Conservation (phyloP, 2,888 invertebrate genomes). For the Acleris cristana region DNA sequence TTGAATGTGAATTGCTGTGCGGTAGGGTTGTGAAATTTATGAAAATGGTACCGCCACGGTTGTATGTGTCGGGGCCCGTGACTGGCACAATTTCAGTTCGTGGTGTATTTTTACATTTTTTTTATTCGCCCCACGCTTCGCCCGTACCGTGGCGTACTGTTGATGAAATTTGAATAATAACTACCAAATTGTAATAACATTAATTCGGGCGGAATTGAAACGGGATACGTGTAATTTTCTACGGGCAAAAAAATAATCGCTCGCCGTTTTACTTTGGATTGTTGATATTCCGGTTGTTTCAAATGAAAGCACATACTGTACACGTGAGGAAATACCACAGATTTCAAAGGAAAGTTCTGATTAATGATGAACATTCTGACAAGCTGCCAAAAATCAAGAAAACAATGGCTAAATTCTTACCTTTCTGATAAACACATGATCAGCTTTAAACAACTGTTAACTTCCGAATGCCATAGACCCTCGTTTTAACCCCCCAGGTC, state of each 20-base stretch:
- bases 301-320: no score
- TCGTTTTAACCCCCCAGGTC: constrained; percentile 31
- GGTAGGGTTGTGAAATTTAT: constrained; percentile 74
- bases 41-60: constrained; percentile 67
- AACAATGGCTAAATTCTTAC: no score
- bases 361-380: no score
- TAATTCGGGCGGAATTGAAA: constrained; percentile 11
- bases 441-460: no score
- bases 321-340: no score
- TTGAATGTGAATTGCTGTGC: constrained; percentile 57
- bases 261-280: not conserved
- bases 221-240: constrained; percentile 16
- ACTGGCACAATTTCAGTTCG: constrained; percentile 79
- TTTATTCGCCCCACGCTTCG: constrained; percentile 47
- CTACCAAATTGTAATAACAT: constrained; percentile 15
- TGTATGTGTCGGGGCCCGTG: constrained; percentile 69
- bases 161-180: constrained; percentile 30
- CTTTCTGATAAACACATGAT: no score
- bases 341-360: no score
- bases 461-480: constrained; percentile 2
- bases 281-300: not conserved
- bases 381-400: no score
- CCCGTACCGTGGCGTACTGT: constrained; percentile 22
- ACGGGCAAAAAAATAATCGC: not conserved
- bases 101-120: constrained; percentile 77